phyloP scores from a whole-genome alignment of 2,113 vertebrate species.

The Laticauda laticaudata region DNA sequence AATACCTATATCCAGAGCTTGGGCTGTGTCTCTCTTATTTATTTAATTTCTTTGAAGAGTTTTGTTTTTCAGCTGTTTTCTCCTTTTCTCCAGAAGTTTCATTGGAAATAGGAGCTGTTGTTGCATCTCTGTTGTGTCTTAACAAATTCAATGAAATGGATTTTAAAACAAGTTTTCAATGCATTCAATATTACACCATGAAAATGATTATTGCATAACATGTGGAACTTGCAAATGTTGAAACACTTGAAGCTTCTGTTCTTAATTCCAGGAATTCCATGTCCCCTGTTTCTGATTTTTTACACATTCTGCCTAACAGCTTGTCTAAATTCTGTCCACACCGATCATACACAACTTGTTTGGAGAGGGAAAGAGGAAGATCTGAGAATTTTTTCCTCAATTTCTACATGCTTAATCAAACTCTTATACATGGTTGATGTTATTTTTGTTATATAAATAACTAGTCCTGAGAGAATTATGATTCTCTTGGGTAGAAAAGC shows the following conservation, averaged over 20 bases:
- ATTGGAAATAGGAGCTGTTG: background rate
- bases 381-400: background rate
- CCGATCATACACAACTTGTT: background rate
- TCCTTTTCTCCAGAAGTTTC: background rate
- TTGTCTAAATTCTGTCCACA: background rate
- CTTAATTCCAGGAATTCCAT: background rate
- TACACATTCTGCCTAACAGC: background rate
- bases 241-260: background rate
- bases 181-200: background rate
- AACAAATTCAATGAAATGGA: background rate
- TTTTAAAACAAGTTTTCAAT: background rate
- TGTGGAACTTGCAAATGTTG: background rate
- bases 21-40: background rate
- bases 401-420: background rate
- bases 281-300: background rate
- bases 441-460: background rate
- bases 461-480: background rate
- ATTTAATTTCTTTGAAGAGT: background rate
- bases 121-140: background rate
- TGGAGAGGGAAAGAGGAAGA: background rate
- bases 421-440: background rate
- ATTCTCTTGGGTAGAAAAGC: background rate
- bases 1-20: background rate
- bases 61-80: background rate
- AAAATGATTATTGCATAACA: background rate